Evolutionary conservation across 35 echinoderm and acorn worm genomes (phyloP), one percentile per base, ranked within the genome.

Genomic region (Heliocidaris tuberculata): DNA sequence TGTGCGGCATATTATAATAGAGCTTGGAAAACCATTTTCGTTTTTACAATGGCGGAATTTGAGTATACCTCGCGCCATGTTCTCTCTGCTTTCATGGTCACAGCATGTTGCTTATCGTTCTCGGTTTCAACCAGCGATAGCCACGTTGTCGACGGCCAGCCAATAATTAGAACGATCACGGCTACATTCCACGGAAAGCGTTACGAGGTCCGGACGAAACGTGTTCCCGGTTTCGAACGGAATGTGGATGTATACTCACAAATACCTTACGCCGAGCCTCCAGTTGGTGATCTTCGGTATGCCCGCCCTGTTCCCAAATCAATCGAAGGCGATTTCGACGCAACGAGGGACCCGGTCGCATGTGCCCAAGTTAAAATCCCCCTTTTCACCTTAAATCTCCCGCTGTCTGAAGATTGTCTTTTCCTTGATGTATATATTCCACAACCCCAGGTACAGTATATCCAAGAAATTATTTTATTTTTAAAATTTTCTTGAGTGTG

Each of bases 211-310:
- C 31, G 87, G 9, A 31, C 87, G 2, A 32, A 48, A 42, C 31
- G 10, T 6, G 31, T 89, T 24, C 88, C 88, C 5, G 95, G 89
- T 48, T 92, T 98, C 31, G 59, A 96, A 31, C 95, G 86, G 5
- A 95, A 85, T 7, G 88, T 98, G 5, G 97, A 96, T 86, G 95
- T 98, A 16, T 98, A 95, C 88, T 95, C 70, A 94, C 94, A 94
- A 24, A 94, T 98, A 31, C 97, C 97, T 24, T 98, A 95, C 49
- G 97, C 97, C 4, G 95, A 98, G n/a, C 95, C 97, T 60, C 97
- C 97, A 1, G 93, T 96, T 7, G 97, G 95, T 87, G 48, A 96
- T 60, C 92, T 96, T 2, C 94, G 97, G 1, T 98, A 96, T 47
- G 85, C 52, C 9, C 94, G 50, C 13, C 97, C 97, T 10, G 90